Base-by-base conservation (phyloP, 2,888 invertebrate genomes). In the Epsilonema sp. region DNA sequence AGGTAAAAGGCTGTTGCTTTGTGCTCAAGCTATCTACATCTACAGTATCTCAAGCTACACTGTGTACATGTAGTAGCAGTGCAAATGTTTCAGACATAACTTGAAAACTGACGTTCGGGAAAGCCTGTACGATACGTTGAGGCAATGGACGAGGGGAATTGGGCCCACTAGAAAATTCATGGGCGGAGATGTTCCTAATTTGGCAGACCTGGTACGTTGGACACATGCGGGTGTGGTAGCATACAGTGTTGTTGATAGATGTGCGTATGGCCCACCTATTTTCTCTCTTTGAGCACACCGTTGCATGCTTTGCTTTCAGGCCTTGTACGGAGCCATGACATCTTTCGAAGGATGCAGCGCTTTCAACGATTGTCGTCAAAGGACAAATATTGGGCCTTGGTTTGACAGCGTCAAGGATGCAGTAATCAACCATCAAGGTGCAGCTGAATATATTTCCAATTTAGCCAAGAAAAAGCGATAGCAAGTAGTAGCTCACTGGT, bases 341-440 rank as follows among this genome's bases (percentile, higher is more conserved):
- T 86, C 89, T 62, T 86, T 92, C 63, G 87, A 92, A 68, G 90
- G 90, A 0, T 89, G 89, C 60, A 66, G 73, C 37, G 85, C 92
- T 0, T 92, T 92, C 65, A 70, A 78, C 56, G 92, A 92, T 65
- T 69, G 81, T 41, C 65, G 79, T 31, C 56, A 72, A 2, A 73
- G 82, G 49, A 83, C 86, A 0, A 75, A 77, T 44, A 78, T 90
- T 44, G 75, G 75, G 36, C 67, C 62, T 22, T 83, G 90, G 90
- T 90, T 79, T 65, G 73, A 74, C 54, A 72, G 74, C 11, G 79
- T 83, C 66, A 80, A 80, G 59, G 70, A 73, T 36, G 72, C 70
- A 51, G 75, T 82, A 25, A 61, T 71, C 21, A 67, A 64, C 42
- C 76, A 75, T 60, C 69, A 70, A 58, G 80, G 80, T 58, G 47